Conservation (phyloP, 2,888 invertebrate genomes). For the Rhagonycha fulva region DNA sequence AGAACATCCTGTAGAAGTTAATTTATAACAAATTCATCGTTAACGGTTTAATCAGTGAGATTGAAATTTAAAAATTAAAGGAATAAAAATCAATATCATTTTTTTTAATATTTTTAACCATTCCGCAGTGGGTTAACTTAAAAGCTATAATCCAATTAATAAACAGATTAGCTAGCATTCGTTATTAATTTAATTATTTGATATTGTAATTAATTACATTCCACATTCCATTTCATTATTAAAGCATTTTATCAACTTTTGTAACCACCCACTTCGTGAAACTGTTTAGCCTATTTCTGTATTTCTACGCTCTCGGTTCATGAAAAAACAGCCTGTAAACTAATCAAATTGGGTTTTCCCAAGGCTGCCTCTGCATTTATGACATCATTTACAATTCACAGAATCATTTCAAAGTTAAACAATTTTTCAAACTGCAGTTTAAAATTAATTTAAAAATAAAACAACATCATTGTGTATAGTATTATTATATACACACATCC, state of each 20-base stretch:
- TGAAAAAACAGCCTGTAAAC: neutral
- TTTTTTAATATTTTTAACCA: neutral
- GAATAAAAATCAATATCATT: neutral
- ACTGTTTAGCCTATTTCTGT: neutral
- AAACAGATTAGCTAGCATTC: neutral
- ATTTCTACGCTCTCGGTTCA: neutral
- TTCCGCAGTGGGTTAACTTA: neutral
- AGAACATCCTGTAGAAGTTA: too few species aligned
- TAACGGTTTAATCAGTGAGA: neutral
- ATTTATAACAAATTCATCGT: too few species aligned
- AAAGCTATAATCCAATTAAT: neutral
- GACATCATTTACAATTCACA: neutral
- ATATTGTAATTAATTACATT: too few species aligned
- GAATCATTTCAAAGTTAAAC: neutral
- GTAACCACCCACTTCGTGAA: neutral
- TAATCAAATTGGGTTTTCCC: neutral
- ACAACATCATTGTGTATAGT: too few species aligned
- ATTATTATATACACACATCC: too few species aligned
- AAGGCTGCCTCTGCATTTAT: neutral
- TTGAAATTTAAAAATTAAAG: neutral
- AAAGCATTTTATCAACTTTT: neutral
- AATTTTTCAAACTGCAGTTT: neutral
- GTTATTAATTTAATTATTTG: too few species aligned
- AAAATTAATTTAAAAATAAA: too few species aligned
- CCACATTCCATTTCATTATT: neutral